Base-by-base conservation (phyloP, 2,888 invertebrate species). In the Carpatolechia fugitivella region DNA sequence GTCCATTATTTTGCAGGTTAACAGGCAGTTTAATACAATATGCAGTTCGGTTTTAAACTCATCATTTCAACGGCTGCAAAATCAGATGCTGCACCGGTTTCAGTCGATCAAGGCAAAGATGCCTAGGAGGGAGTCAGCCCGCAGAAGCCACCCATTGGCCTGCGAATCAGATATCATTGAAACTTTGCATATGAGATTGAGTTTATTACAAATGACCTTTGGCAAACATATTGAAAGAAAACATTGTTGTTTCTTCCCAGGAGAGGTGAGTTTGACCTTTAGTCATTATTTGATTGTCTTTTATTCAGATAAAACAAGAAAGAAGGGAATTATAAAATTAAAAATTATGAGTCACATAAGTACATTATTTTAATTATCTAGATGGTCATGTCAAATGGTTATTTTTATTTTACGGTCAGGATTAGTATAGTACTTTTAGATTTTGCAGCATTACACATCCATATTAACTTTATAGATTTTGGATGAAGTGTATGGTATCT, bases 231-330 rank as follows among this genome's bases (percentile, higher is more conserved):
- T 98, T 76, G 97, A 98, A 80, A 92, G 96, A 69, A 96, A 96
- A 76, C 95, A 97, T 75, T 97, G 97, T 79, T 98, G 97, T 85
- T 98, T 98, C 84, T 98, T 98, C 76, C 97, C 98, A 47, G 98
- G 98, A 82, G 97, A 97, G 92, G 96, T 96, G 90, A 91, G 83
- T 41, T 11, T 10, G 13, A 18, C 7, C 6, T 14, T 6, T 14
- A 38, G 16, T 5, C 38, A 13, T 14, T 16, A 6, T 14, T 38
- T 14, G 4, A n/a, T 8, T n/a, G 33, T 10, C 24, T 24, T 24
- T 24, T 6, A 24, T 24, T 24, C 6, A 24, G n/a, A n/a, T n/a
- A n/a, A n/a, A n/a, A n/a, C n/a, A n/a, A n/a, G n/a, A 4, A 24
- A 24, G 3, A 24, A 24, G 6, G 24, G 6, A 24, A 6, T 24